Percentiles rank a stretch among this genome's conserved stretches.
Evolutionary conservation across 2,113 vertebrate species (phyloP).

Genomic region (Peromyscus leucopus): DNA sequence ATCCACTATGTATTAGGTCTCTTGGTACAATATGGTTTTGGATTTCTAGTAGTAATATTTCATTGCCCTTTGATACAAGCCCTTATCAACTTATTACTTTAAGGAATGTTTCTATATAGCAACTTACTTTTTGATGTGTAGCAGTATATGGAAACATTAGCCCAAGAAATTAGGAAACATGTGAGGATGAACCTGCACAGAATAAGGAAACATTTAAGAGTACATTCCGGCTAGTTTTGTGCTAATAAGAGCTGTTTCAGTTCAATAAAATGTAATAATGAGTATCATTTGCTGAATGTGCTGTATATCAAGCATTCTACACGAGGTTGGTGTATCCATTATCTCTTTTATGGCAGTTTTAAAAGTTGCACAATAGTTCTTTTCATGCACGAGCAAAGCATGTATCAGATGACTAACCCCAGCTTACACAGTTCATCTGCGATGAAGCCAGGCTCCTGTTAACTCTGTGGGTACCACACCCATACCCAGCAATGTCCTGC

Average conservation of each 20-base stretch:
- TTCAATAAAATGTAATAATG: neutral
- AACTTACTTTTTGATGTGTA: neutral
- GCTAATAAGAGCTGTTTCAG: neutral
- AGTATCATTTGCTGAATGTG: neutral
- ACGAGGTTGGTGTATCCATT: neutral
- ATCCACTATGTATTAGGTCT: neutral
- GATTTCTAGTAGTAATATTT: constrained; percentile 20
- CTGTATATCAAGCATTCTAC: neutral
- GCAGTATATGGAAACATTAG: neutral
- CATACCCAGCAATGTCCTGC: neutral
- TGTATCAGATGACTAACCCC: neutral
- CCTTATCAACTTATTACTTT: neutral
- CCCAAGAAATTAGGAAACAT: neutral
- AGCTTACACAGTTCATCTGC: neutral
- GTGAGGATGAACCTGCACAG: neutral
- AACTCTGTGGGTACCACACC: neutral
- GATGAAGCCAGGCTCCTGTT: neutral
- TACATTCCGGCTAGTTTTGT: neutral
- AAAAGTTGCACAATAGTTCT: neutral
- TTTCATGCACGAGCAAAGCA: neutral
- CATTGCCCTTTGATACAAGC: neutral
- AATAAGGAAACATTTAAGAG: neutral
- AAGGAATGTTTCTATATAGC: neutral
- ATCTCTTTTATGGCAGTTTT: neutral
- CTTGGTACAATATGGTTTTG: neutral